Conservation (phyloP, 2,113 vertebrate species). For the Symphodus melops region DNA sequence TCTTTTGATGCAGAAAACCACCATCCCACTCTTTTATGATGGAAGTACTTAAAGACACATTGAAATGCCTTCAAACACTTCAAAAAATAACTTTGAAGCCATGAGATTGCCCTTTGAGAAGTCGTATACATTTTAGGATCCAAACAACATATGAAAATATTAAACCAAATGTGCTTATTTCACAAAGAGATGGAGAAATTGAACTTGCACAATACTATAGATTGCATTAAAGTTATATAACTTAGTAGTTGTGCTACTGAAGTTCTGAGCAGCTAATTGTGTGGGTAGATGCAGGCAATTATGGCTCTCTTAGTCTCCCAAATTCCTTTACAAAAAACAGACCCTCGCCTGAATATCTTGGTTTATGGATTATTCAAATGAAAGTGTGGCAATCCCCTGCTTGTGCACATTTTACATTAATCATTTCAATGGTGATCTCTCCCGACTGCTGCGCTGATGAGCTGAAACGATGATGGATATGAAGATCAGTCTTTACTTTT, state of each 20-base stretch:
- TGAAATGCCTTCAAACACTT: conserved; percentile 1
- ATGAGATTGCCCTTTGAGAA: background rate
- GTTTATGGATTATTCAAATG: background rate
- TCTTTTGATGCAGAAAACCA: background rate
- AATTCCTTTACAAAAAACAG: conserved; percentile 12
- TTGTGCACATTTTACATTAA: conserved; percentile 31
- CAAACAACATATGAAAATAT: background rate
- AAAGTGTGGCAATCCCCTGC: background rate
- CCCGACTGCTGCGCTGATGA: conserved; percentile 46
- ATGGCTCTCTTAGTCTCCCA: conserved; percentile 5
- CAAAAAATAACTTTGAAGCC: background rate
- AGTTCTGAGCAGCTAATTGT: background rate
- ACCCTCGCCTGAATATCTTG: conserved; percentile 13
- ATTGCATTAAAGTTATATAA: background rate
- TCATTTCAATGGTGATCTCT: conserved; percentile 25
- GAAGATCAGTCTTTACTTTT: conserved; percentile 34
- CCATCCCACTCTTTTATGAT: background rate
- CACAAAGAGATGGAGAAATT: conserved; percentile 2
- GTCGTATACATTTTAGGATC: background rate
- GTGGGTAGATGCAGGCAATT: conserved; percentile 11
- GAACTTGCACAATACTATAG: background rate
- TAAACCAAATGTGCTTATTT: background rate
- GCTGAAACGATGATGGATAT: conserved; percentile 51
- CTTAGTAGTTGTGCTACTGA: background rate
- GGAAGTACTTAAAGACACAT: background rate